Evolutionary conservation across 1,140 invertebrate genomes (phyloP).

Genomic region (Liolophura sinensis): DNA sequence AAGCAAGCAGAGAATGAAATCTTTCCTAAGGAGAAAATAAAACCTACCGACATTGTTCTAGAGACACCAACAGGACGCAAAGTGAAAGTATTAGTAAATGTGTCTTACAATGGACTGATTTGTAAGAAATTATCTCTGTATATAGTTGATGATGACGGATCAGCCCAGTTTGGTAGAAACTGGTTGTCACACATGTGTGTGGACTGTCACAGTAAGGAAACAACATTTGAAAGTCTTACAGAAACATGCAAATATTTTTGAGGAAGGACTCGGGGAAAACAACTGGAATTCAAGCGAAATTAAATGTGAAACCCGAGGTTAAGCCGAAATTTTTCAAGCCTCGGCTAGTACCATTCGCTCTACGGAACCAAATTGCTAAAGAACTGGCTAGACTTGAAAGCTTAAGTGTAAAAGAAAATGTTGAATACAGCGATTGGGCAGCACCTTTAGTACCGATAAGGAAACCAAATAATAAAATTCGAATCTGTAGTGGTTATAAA

Average conservation of each 20-base stretch:
- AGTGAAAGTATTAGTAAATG: background rate
- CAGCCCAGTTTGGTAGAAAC: conserved; percentile 16
- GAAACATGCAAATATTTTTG: background rate
- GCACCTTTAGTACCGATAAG: conserved; percentile 61
- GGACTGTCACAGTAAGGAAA: conserved; percentile 11
- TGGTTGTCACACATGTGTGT: conserved; percentile 13
- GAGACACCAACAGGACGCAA: too few relatives aligned
- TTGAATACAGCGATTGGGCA: conserved; percentile 60
- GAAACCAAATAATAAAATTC: conserved; percentile 57
- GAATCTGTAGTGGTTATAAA: conserved; percentile 63
- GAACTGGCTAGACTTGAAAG: conserved; percentile 50
- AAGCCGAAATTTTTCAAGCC: conserved; percentile 19
- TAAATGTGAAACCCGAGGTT: conserved; percentile 12
- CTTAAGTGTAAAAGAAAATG: conserved; percentile 49
- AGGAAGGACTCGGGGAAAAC: conserved; percentile 12
- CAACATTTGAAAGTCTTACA: background rate
- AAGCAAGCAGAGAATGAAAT: too few relatives aligned
- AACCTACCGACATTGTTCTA: too few relatives aligned
- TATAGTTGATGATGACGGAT: conserved; percentile 6
- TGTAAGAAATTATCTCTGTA: background rate
- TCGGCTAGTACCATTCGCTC: conserved; percentile 48
- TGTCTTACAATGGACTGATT: conserved; percentile 1
- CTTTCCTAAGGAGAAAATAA: too few relatives aligned
- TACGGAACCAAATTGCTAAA: conserved; percentile 49
- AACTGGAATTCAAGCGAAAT: conserved; percentile 14